Evolutionary conservation across 1,140 invertebrate species (phyloP).

Genomic region (Lepeophtheirus salmonis): DNA sequence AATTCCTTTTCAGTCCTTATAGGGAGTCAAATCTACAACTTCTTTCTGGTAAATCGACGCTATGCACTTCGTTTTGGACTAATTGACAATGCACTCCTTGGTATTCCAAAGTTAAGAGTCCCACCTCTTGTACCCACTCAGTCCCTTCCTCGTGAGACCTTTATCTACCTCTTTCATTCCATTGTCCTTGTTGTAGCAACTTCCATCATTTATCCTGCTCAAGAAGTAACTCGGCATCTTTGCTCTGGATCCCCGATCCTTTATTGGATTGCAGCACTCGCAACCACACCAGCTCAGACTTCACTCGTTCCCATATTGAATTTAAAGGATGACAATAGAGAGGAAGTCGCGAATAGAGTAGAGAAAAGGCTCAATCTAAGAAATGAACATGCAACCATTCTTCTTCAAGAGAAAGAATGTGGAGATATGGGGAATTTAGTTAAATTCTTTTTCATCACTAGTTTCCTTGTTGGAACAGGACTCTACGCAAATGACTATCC

Average conservation of each 20-base stretch:
- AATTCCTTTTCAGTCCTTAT: not conserved
- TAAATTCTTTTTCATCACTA: constrained; percentile 52
- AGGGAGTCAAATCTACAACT: not conserved
- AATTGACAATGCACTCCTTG: not conserved
- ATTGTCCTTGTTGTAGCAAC: constrained; percentile 52
- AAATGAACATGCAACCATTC: constrained; percentile 19
- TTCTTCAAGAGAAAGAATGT: not conserved
- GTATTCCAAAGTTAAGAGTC: not conserved
- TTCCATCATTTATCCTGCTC: constrained; percentile 52
- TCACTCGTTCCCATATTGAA: not conserved
- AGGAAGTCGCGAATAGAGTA: constrained; percentile 13
- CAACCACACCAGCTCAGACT: not conserved
- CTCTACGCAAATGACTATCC: constrained; percentile 67
- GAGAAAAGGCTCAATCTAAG: constrained; percentile 31
- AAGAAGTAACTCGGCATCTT: constrained; percentile 52
- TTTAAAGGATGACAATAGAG: not conserved
- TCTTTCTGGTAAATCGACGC: not conserved
- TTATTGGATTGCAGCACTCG: constrained; percentile 60
- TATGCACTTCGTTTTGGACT: constrained; percentile 5
- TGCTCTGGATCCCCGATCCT: constrained; percentile 58
- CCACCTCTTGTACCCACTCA: not conserved
- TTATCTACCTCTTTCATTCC: constrained; percentile 54
- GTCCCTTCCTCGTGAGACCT: constrained; percentile 23
- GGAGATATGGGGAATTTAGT: constrained; percentile 26
- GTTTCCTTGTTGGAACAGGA: constrained; percentile 52